These are phyloP conservation scores for Drosophila kambysellisi DNA, from an alignment of 2,888 invertebrate genomes.

Conservation along the genomic window DNA sequence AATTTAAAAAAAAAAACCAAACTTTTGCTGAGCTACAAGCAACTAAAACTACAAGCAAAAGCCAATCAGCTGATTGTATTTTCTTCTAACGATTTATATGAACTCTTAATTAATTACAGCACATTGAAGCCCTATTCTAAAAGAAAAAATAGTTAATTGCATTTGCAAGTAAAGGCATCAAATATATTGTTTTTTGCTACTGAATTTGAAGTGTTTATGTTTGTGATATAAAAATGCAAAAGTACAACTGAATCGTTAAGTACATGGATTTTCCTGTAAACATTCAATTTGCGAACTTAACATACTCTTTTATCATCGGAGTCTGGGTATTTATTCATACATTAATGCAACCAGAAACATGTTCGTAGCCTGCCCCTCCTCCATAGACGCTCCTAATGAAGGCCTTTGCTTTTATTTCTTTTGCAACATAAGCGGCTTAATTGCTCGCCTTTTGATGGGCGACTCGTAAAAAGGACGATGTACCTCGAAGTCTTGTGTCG, in stretches of 20 bases:
- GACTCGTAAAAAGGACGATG: slow-evolving; percentile 54
- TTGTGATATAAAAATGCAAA: not conserved
- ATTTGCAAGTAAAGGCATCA: not conserved
- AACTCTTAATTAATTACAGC: not conserved
- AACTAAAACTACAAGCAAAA: not conserved
- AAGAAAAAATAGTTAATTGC: not conserved
- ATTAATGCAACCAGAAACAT: slow-evolving; percentile 29
- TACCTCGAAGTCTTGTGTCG: slow-evolving; percentile 42
- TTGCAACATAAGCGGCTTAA: slow-evolving; percentile 70
- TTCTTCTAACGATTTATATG: not conserved
- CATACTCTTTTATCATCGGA: slow-evolving; percentile 1
- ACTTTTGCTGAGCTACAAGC: not conserved
- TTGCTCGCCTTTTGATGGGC: slow-evolving; percentile 67
- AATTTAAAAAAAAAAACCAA: not conserved
- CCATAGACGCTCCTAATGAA: not conserved
- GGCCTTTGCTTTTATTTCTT: slow-evolving; percentile 29
- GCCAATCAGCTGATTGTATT: not conserved
- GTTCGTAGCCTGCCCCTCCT: slow-evolving; percentile 7
- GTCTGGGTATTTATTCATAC: slow-evolving; percentile 18
- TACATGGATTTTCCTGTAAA: not conserved
- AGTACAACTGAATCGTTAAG: not conserved
- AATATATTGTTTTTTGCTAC: not conserved
- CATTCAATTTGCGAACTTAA: not conserved
- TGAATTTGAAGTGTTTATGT: not conserved
- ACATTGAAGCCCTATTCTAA: not conserved